These are phyloP conservation scores for Fabriciana adippe DNA, from an alignment of 2,888 invertebrate species.

Conservation along the genomic window DNA sequence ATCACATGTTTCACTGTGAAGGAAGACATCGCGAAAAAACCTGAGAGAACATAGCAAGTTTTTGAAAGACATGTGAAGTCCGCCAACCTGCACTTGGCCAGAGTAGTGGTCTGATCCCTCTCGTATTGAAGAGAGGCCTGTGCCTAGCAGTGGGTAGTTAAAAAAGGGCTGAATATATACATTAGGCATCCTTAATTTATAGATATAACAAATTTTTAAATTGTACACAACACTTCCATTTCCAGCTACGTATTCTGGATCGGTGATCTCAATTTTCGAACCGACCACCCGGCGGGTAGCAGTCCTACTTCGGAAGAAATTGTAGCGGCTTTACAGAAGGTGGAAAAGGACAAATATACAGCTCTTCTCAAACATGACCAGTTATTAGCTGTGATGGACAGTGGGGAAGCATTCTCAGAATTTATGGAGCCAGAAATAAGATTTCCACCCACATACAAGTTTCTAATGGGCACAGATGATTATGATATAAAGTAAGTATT, in stretches of 20 bases:
- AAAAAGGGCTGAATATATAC: no score
- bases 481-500: constrained; percentile 88
- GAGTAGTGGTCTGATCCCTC: no score
- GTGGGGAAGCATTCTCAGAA: constrained; percentile 92
- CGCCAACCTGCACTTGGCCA: no score
- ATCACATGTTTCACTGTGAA: no score
- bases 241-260: constrained; percentile 94
- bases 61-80: no score
- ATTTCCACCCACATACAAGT: constrained; percentile 95
- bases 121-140: no score
- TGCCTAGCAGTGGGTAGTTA: no score
- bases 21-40: no score
- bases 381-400: constrained; percentile 85
- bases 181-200: no score
- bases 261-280: constrained; percentile 94
- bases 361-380: constrained; percentile 89
- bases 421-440: constrained; percentile 87
- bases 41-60: no score
- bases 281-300: constrained; percentile 84
- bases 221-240: constrained; percentile 40
- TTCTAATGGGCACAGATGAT: constrained; percentile 86
- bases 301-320: constrained; percentile 86
- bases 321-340: constrained; percentile 82
- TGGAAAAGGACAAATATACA: constrained; percentile 85
- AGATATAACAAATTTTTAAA: no score